Conservation (phyloP, 2,113 vertebrate species). For the Vombatus ursinus region DNA sequence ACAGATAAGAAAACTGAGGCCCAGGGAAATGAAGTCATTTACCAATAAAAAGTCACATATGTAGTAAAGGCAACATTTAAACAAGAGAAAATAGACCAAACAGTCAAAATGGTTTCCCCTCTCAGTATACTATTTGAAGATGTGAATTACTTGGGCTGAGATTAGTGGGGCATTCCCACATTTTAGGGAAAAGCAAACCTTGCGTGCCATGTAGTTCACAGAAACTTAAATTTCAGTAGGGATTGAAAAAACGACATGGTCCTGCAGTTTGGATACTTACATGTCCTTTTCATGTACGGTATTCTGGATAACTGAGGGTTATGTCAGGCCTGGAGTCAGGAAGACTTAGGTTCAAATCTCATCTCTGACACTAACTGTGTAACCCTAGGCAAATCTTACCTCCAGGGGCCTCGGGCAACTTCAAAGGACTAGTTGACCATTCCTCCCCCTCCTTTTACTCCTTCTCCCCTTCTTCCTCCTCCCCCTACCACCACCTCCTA, state of each 20-base stretch:
- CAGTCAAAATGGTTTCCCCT: not conserved
- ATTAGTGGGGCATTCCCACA: not conserved
- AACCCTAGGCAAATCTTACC: not conserved
- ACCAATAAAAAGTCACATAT: not conserved
- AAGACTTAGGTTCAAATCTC: not conserved
- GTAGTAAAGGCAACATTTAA: not conserved
- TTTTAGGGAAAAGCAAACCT: not conserved
- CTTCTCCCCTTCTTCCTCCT: not conserved
- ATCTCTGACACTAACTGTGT: not conserved
- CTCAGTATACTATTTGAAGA: not conserved
- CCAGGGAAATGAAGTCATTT: not conserved
- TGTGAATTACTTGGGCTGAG: not conserved
- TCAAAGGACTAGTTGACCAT: not conserved
- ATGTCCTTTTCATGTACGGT: not conserved
- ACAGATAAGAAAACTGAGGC: not conserved
- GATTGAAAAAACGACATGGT: not conserved
- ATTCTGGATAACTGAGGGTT: not conserved
- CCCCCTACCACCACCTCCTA: no score
- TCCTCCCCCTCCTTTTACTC: not conserved
- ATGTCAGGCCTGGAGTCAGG: not conserved
- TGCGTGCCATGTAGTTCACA: not conserved
- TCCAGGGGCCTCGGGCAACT: not conserved
- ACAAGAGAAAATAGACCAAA: rapidly evolving
- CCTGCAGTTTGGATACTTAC: not conserved
- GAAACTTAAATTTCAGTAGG: not conserved